Percentiles rank a stretch among this genome's conserved stretches.
Evolutionary conservation across 92 coral and sea anemone species (phyloP).

Genomic region (Phenganax stokvisi): DNA sequence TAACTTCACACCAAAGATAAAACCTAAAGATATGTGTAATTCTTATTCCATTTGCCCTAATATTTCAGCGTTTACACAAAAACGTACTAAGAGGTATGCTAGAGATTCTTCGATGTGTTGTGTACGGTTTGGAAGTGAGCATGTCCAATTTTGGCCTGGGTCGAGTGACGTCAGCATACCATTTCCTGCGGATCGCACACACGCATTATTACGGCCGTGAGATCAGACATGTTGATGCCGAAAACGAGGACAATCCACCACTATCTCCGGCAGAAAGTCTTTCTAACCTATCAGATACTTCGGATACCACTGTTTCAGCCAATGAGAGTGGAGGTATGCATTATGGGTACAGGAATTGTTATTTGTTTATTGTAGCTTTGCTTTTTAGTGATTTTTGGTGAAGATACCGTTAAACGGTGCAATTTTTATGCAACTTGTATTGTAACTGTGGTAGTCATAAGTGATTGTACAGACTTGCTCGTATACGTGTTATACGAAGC

Average conservation of each 20-base stretch:
- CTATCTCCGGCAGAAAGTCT: constrained; percentile 71
- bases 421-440: too few species aligned
- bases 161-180: constrained; percentile 90
- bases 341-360: neutral
- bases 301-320: constrained; percentile 42
- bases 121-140: constrained; percentile 71
- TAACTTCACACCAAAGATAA: too few species aligned
- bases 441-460: neutral
- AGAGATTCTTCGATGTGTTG: constrained; percentile 67
- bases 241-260: constrained; percentile 68
- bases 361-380: neutral
- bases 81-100: constrained; percentile 78
- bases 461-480: too few species aligned
- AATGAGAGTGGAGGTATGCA: constrained; percentile 32
- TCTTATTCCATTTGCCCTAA: too few species aligned
- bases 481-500: too few species aligned
- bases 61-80: constrained; percentile 65
- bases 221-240: constrained; percentile 63
- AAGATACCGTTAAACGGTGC: too few species aligned
- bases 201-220: constrained; percentile 87
- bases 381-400: too few species aligned
- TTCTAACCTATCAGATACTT: constrained; percentile 75
- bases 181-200: constrained; percentile 86
- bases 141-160: constrained; percentile 74
- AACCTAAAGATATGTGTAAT: too few species aligned